These are phyloP conservation scores for Amphipoea oculea DNA, from an alignment of 2,888 invertebrate species.

Conservation along the genomic window DNA sequence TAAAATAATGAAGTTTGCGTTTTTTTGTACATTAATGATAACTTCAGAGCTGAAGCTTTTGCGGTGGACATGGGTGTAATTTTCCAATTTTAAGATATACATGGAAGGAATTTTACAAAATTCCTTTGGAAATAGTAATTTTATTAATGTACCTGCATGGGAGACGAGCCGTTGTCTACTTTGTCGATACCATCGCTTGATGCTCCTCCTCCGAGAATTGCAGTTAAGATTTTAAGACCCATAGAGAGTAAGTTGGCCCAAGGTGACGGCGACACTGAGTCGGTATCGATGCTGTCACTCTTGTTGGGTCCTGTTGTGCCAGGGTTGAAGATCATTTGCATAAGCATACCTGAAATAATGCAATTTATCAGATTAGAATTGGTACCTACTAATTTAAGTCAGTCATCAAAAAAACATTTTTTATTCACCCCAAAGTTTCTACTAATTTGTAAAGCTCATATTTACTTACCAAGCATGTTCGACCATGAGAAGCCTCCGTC, in stretches of 20 bases:
- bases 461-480: constrained; percentile 93
- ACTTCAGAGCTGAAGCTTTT: constrained; percentile 63
- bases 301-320: constrained; percentile 94
- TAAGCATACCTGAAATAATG: constrained; percentile 85
- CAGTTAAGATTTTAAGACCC: constrained; percentile 96
- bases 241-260: constrained; percentile 97
- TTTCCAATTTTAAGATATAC: constrained; percentile 49
- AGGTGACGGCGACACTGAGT: constrained; percentile 93
- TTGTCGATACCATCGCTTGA: constrained; percentile 96
- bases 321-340: constrained; percentile 96
- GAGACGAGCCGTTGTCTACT: constrained; percentile 96
- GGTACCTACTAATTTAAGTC: neutral
- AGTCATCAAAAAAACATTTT: neutral
- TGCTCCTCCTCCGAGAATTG: constrained; percentile 94
- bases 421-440: neutral
- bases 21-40: constrained; percentile 70
- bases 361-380: neutral
- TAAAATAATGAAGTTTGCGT: constrained; percentile 62
- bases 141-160: constrained; percentile 94
- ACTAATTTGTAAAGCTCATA: neutral
- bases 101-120: constrained; percentile 26
- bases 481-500: constrained; percentile 96
- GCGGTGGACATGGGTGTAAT: constrained; percentile 45
- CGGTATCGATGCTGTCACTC: constrained; percentile 94
- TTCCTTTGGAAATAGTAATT: constrained; percentile 19